Conservation (phyloP, 2,797 vertebrate species). For the Luscinia luscinia region DNA sequence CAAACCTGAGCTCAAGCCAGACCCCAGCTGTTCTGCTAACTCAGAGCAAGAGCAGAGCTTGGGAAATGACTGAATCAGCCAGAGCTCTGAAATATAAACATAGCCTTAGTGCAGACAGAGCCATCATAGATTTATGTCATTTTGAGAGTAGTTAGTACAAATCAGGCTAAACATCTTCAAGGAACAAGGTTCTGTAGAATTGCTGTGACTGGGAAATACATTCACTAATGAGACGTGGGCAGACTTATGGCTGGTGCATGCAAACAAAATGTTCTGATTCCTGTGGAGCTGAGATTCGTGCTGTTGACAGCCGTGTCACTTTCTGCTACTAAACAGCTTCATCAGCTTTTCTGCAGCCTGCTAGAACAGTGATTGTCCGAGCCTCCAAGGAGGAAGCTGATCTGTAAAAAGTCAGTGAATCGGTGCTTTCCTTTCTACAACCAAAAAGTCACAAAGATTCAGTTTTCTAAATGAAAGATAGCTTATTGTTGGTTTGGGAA, state of each 20-base stretch:
- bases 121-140: conserved; percentile 12
- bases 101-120: not conserved
- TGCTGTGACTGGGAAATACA: not conserved
- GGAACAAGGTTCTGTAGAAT: not conserved
- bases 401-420: not conserved
- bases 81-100: not conserved
- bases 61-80: not conserved
- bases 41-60: conserved; percentile 4
- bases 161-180: not conserved
- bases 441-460: not conserved
- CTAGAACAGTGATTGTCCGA: not conserved
- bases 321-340: conserved; percentile 16
- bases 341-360: conserved; percentile 20
- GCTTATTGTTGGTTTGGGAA: not conserved
- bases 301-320: not conserved
- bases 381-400: not conserved
- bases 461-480: not conserved
- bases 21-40: not conserved
- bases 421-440: not conserved
- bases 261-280: not conserved
- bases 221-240: not conserved
- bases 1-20: not conserved
- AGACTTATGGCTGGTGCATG: not conserved
- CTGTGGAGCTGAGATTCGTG: not conserved
- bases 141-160: not conserved